Evolutionary conservation across 2,888 invertebrate genomes (phyloP).

Genomic region (Napeogenes inachia): DNA sequence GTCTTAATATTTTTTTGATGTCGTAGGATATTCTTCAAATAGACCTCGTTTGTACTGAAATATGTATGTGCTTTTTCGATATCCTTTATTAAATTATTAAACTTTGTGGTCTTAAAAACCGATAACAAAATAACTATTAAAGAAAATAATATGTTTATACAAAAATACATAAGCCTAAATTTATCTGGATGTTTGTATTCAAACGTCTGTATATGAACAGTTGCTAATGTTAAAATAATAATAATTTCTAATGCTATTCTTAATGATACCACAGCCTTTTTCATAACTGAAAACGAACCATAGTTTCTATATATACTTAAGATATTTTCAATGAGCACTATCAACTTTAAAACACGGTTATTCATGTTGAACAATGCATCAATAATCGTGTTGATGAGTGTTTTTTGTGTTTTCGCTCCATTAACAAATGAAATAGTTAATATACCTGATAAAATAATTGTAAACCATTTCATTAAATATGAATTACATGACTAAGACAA

Average conservation of each 20-base stretch:
- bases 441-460: too few species aligned
- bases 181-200: too few species aligned
- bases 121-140: not conserved
- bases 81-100: not conserved
- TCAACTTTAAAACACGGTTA: slow-evolving; percentile 17
- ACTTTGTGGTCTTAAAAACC: not conserved
- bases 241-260: not conserved
- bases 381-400: not conserved
- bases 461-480: too few species aligned
- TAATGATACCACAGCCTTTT: not conserved
- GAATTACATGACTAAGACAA: too few species aligned
- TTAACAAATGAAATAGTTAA: not conserved
- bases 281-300: slow-evolving; percentile 4
- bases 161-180: too few species aligned
- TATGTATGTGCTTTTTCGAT: not conserved
- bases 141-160: not conserved
- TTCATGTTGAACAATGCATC: slow-evolving; percentile 12
- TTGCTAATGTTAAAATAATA: too few species aligned
- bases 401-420: slow-evolving; percentile 19
- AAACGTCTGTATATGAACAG: too few species aligned
- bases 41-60: not conserved
- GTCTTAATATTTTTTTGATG: not conserved
- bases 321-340: slow-evolving; percentile 22
- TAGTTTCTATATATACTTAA: slow-evolving; percentile 26
- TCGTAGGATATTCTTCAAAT: not conserved